Conservation (phyloP, 2,797 vertebrate genomes). For the Chromobotia macracanthus region DNA sequence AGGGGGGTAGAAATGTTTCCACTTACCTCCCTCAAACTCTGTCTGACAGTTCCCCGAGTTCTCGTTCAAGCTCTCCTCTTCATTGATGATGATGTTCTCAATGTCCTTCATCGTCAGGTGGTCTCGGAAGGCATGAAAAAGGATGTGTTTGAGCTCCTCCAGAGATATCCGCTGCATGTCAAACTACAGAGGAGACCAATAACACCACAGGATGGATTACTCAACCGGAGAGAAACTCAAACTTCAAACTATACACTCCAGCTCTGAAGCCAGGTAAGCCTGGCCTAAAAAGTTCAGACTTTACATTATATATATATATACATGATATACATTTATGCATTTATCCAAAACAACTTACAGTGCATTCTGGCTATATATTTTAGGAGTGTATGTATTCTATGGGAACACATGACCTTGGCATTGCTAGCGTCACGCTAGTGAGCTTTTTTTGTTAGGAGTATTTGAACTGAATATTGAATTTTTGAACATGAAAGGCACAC, state of each 20-base stretch:
- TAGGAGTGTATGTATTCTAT: too few relatives aligned
- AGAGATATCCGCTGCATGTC: constrained; percentile 98
- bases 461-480: background rate
- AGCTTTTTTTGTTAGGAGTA: too few relatives aligned
- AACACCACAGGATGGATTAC: constrained; percentile 35
- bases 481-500: background rate
- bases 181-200: constrained; percentile 78
- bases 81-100: constrained; percentile 98
- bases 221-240: constrained; percentile 6
- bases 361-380: background rate
- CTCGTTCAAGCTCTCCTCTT: constrained; percentile 97
- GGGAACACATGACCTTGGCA: background rate
- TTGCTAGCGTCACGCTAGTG: background rate
- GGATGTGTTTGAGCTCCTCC: constrained; percentile 97
- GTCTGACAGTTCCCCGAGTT: constrained; percentile 95
- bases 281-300: background rate
- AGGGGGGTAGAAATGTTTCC: too few relatives aligned
- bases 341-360: background rate
- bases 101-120: constrained; percentile 99
- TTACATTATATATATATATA: background rate
- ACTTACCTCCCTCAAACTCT: constrained; percentile 91
- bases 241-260: background rate
- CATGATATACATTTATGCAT: too few relatives aligned
- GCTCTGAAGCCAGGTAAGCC: background rate
- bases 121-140: constrained; percentile 97